These are phyloP conservation scores for Tetrax tetrax DNA, from an alignment of 2,113 vertebrate species.

Conservation along the genomic window DNA sequence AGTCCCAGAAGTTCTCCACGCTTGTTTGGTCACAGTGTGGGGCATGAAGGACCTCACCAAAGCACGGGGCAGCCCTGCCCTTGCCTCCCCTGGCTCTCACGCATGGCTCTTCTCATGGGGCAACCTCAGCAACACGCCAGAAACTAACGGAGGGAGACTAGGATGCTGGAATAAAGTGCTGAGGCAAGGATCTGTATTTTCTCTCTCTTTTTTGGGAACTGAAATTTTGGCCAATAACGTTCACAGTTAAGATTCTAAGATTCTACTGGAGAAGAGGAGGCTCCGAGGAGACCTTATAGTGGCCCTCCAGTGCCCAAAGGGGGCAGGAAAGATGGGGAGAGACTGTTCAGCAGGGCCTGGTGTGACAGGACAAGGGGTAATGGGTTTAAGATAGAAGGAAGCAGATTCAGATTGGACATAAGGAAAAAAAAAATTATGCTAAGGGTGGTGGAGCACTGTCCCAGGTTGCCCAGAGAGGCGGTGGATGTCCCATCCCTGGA, in stretches of 20 bases:
- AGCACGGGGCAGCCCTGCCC: neutral
- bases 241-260: neutral
- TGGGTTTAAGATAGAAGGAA: too few relatives aligned
- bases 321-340: too few relatives aligned
- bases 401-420: too few relatives aligned
- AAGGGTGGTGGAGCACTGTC: too few relatives aligned
- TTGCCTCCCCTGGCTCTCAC: neutral
- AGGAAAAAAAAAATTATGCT: too few relatives aligned
- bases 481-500: too few relatives aligned
- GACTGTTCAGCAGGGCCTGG: too few relatives aligned
- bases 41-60: neutral
- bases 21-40: neutral
- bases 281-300: too few relatives aligned
- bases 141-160: neutral
- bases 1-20: neutral
- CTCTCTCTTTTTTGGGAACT: neutral
- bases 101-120: accelerated
- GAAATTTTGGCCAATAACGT: neutral
- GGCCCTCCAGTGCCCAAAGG: too few relatives aligned
- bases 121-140: neutral
- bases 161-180: neutral
- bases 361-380: too few relatives aligned
- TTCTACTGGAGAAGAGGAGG: too few relatives aligned
- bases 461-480: too few relatives aligned
- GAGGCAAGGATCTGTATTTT: neutral